Conservation (phyloP, 2,797 vertebrate species). For the Poecilia velifera region DNA sequence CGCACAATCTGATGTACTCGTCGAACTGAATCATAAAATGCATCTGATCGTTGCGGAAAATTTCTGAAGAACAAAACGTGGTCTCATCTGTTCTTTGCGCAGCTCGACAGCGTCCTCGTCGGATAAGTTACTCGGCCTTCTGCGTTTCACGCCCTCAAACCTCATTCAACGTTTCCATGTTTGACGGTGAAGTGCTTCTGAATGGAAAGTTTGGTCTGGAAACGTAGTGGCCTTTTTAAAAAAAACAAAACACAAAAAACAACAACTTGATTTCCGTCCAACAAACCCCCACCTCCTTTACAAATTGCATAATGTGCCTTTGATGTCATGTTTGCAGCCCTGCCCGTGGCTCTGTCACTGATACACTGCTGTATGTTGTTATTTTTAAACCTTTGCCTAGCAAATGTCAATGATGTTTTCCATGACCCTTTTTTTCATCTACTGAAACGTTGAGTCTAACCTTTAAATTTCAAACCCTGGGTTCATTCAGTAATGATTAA, state of each 20-base stretch:
- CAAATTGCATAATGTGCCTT: slow-evolving; percentile 73
- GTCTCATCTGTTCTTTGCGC: slow-evolving; percentile 9
- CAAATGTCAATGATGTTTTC: slow-evolving; percentile 81
- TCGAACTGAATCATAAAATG: slow-evolving; percentile 17
- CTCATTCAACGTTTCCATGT: slow-evolving; percentile 58
- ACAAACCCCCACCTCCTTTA: slow-evolving; percentile 37
- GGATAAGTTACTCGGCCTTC: slow-evolving; percentile 33
- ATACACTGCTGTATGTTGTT: slow-evolving; percentile 66
- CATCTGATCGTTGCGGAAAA: neutral
- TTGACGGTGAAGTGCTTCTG: slow-evolving; percentile 61
- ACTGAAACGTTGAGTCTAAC: slow-evolving; percentile 71
- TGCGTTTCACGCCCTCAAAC: slow-evolving; percentile 46
- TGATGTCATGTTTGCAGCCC: slow-evolving; percentile 72
- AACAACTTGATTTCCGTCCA: slow-evolving; percentile 60
- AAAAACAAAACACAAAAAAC: slow-evolving; percentile 15
- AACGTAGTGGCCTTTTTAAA: slow-evolving; percentile 57
- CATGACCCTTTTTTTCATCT: slow-evolving; percentile 71
- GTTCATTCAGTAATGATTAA: slow-evolving; percentile 71
- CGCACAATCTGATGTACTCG: neutral
- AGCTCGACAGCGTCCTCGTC: slow-evolving; percentile 21
- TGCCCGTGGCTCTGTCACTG: slow-evolving; percentile 72
- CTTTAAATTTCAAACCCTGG: slow-evolving; percentile 75
- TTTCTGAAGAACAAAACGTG: neutral
- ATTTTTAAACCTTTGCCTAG: slow-evolving; percentile 80
- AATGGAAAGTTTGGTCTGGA: slow-evolving; percentile 72